phyloP scores from a whole-genome alignment of 2,113 vertebrate species.

The Hippocampus guttulatus region DNA sequence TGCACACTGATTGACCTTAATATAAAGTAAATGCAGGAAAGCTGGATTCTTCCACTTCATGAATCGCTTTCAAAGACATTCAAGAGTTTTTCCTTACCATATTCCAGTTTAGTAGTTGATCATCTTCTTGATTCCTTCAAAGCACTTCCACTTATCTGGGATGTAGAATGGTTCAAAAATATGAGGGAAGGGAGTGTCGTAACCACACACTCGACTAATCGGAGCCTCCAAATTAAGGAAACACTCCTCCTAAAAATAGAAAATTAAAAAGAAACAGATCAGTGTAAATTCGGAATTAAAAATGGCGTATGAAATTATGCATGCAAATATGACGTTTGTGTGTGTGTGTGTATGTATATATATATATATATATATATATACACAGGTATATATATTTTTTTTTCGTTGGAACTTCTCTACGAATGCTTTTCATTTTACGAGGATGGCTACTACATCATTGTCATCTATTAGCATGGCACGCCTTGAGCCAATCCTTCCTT shows the following conservation, averaged over 20 bases:
- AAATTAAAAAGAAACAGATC: slow-evolving; percentile 19
- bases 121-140: slow-evolving; percentile 90
- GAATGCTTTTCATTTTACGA: neutral
- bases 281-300: neutral
- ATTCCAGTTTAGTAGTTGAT: slow-evolving; percentile 84
- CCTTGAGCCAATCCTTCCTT: neutral
- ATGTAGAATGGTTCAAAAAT: slow-evolving; percentile 98
- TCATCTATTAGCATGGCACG: neutral
- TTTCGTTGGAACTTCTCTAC: neutral
- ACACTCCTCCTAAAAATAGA: slow-evolving; percentile 84
- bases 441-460: neutral
- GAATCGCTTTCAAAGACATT: slow-evolving; percentile 4
- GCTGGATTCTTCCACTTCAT: slow-evolving; percentile 2
- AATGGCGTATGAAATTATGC: neutral
- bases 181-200: slow-evolving; percentile 96
- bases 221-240: slow-evolving; percentile 97
- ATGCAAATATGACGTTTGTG: neutral
- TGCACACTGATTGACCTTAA: neutral
- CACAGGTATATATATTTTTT: neutral
- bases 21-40: slow-evolving; percentile 11
- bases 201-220: slow-evolving; percentile 91
- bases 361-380: no score
- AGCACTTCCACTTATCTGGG: slow-evolving; percentile 99
- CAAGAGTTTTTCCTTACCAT: slow-evolving; percentile 34
- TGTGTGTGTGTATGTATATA: no score